phyloP scores from a whole-genome alignment of 2,113 vertebrate species.

The Jacana jacana region DNA sequence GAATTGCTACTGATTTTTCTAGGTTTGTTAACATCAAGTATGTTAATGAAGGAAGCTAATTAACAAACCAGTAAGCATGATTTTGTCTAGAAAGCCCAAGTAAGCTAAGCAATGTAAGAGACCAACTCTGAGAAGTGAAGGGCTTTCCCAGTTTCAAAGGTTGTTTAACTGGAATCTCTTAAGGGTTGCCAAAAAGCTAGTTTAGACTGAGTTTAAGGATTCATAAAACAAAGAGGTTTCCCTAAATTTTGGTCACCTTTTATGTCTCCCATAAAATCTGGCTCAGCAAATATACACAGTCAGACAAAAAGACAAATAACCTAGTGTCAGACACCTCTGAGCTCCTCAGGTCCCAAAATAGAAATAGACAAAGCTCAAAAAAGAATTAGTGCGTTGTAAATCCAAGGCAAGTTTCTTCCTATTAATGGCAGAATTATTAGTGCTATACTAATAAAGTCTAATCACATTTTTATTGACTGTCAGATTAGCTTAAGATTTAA shows the following conservation, averaged over 20 bases:
- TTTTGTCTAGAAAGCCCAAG: background rate
- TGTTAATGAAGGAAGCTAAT: background rate
- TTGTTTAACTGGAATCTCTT: background rate
- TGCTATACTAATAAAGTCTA: background rate
- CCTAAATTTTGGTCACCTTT: background rate
- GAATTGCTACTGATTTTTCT: background rate
- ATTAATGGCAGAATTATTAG: slow-evolving; percentile 31
- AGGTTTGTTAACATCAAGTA: background rate
- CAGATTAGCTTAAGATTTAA: slow-evolving; percentile 25
- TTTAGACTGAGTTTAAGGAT: background rate
- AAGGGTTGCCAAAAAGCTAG: background rate
- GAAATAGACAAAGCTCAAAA: background rate
- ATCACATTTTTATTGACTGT: slow-evolving; percentile 9
- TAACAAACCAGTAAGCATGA: background rate
- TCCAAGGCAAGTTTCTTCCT: slow-evolving; percentile 3
- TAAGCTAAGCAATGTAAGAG: background rate
- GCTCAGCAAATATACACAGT: background rate
- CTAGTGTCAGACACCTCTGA: background rate
- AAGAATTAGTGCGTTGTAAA: background rate
- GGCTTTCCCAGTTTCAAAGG: background rate
- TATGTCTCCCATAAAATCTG: background rate
- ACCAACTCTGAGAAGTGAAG: background rate
- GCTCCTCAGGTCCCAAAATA: background rate
- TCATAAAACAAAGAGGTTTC: background rate
- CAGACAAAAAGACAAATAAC: background rate